These are phyloP conservation scores for Aurelia aurita DNA, from an alignment of 30 jellyfish, hydroid and myxozoan genomes.

Conservation along the genomic window DNA sequence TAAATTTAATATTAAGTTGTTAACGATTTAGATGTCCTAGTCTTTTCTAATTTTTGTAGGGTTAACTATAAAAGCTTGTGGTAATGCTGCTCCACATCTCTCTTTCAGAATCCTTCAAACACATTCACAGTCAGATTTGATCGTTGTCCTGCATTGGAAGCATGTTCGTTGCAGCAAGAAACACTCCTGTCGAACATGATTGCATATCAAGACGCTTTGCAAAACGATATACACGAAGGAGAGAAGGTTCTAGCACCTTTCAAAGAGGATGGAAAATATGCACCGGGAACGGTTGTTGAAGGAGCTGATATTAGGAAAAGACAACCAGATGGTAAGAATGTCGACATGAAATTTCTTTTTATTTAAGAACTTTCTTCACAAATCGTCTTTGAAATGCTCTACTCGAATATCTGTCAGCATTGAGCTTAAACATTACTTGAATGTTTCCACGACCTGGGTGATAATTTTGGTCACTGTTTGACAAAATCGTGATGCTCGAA, in stretches of 20 bases:
- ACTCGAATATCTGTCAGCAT: no score
- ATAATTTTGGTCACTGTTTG: no score
- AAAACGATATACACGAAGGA: conserved; percentile 70
- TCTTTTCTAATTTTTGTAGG: no score
- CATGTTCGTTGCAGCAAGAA: conserved; percentile 15
- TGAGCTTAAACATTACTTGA: no score
- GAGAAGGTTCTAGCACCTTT: conserved; percentile 83
- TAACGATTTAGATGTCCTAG: no score
- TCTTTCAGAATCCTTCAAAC: conserved; percentile 28
- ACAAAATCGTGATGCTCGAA: no score
- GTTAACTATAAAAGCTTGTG: not conserved
- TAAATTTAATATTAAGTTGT: no score
- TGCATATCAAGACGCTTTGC: conserved; percentile 70
- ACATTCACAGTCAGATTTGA: conserved; percentile 45
- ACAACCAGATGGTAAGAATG: conserved; percentile 8
- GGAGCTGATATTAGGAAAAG: conserved; percentile 43
- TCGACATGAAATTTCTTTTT: no score
- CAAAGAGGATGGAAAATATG: conserved; percentile 51
- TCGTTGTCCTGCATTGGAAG: conserved; percentile 15
- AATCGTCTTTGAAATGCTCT: no score
- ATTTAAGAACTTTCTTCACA: no score
- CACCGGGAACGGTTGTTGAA: conserved; percentile 72
- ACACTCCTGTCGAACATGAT: conserved; percentile 46
- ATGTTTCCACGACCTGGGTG: no score
- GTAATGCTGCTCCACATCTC: not conserved